These are phyloP conservation scores for Chaitophorus viminalis DNA, from an alignment of 2,888 invertebrate genomes.

Conservation along the genomic window DNA sequence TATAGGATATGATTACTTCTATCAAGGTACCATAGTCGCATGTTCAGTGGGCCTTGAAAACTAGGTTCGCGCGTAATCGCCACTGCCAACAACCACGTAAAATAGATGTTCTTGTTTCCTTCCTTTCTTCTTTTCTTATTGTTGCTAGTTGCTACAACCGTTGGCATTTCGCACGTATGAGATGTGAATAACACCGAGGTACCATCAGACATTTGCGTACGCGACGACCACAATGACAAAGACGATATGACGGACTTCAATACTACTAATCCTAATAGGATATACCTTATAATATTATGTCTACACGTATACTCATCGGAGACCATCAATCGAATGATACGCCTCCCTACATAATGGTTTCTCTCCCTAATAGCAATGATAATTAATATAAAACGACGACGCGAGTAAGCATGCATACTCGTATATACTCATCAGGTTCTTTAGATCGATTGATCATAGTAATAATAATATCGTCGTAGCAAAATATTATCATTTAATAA, in stretches of 20 bases:
- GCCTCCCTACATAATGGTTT: too few species aligned
- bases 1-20: neutral
- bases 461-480: too few species aligned
- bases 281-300: too few species aligned
- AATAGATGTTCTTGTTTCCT: conserved; percentile 13
- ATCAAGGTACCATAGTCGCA: neutral
- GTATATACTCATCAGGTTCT: neutral
- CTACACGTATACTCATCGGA: too few species aligned
- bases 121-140: neutral
- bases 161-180: too few species aligned
- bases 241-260: neutral
- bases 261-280: too few species aligned
- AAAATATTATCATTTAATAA: neutral
- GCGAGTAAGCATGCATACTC: too few species aligned
- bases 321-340: too few species aligned
- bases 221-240: neutral
- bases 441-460: neutral
- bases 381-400: too few species aligned
- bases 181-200: neutral
- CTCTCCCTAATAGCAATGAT: too few species aligned
- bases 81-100: neutral
- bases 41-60: neutral
- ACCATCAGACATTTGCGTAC: neutral
- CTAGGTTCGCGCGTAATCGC: neutral
- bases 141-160: neutral